Base-by-base conservation (phyloP, 2,797 vertebrate genomes). In the Cynodonichthys magdalenae region DNA sequence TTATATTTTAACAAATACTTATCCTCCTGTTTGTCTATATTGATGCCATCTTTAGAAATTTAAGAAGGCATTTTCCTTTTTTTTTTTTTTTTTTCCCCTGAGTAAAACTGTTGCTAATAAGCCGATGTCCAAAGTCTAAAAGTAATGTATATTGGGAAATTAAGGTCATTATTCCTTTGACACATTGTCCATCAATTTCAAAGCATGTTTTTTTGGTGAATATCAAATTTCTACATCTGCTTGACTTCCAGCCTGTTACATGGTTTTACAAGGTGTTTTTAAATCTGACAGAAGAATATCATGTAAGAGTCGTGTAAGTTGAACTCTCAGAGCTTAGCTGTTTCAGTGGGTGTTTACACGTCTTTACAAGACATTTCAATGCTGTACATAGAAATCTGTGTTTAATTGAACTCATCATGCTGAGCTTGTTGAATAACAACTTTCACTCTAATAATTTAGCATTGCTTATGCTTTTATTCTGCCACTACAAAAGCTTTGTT, bases 201-300 rank as follows among this genome's bases (percentile, higher is more conserved):
- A 42, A n/a, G 0, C 39, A 7, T 15, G 18, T 39, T 17, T 8
- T n/a, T 50, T 47, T 59, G 65, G 55, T 47, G 48, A 34, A 29
- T 50, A 7, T 31, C 27, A 36, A 6, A 61, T 69, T 62, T 63
- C 19, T 14, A 51, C 50, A 12, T 27, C 19, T 27, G 67, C 63
- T 61, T 79, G 76, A 59, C 34, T 54, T 31, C 41, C 66, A 80
- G 56, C 15, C 51, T 59, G 62, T 41, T 6, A 1, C 52, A 62
- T 47, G 46, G 67, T 59, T 62, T 18, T 56, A 8, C 49, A 57
- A 55, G 17, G 28, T 5, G 34, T 19, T 4, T 71, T 59, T 66
- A 66, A 78, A 71, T 74, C 73, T 75, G 82, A 84, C 75, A 73
- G 71, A 52, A 63, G 31, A 65, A 63, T 79, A 60, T 78, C 65